Evolutionary conservation across 2,888 invertebrate genomes (phyloP).

Genomic region (Amphipoea oculea): DNA sequence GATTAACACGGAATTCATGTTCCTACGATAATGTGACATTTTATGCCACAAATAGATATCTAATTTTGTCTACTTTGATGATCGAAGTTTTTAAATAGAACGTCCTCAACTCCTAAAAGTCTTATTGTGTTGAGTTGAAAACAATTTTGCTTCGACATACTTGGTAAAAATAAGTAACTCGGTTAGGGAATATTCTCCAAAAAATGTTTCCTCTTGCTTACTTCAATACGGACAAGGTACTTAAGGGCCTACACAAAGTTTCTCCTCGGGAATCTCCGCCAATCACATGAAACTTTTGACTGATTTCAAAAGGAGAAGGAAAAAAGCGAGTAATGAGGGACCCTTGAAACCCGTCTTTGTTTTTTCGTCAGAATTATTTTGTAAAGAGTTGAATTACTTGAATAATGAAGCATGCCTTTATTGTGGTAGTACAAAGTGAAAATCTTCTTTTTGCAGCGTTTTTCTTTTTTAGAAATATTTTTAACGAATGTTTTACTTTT

Average conservation of each 20-base stretch:
- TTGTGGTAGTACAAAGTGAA: constrained; percentile 39
- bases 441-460: constrained; percentile 8
- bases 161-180: constrained; percentile 45
- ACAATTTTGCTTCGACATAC: constrained; percentile 18
- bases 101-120: neutral
- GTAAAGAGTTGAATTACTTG: constrained; percentile 49
- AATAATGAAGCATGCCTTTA: constrained; percentile 33
- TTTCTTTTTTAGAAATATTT: neutral
- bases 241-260: constrained; percentile 62
- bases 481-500: constrained; percentile 14
- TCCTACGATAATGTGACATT: neutral
- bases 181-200: constrained; percentile 50
- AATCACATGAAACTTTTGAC: constrained; percentile 64
- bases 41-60: neutral
- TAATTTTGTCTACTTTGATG: neutral
- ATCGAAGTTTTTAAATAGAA: neutral
- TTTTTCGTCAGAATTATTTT: constrained; percentile 56
- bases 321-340: constrained; percentile 49
- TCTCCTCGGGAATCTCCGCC: constrained; percentile 38
- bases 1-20: neutral
- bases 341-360: constrained; percentile 51
- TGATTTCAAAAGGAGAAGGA: constrained; percentile 53
- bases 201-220: constrained; percentile 48
- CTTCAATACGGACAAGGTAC: constrained; percentile 41
- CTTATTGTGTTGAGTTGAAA: neutral